Evolutionary conservation across 1,140 invertebrate species (phyloP), one percentile per base, ranked within the genome.

Genomic region (Tetragonula clypearis): DNA sequence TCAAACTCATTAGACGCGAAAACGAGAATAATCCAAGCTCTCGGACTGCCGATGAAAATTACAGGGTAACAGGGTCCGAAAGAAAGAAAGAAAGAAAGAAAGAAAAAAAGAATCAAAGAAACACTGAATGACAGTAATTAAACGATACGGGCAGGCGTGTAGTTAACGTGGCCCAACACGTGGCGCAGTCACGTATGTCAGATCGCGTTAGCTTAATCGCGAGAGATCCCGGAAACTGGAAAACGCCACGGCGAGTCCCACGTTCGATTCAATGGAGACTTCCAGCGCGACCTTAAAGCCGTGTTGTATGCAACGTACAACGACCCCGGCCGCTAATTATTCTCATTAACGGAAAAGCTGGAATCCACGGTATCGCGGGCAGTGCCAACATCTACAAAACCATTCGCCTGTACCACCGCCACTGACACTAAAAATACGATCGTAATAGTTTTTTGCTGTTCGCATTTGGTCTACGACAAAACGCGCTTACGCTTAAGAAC

Each of bases 341-440:
- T 88, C 85, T 89, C 85, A 88, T 91, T 91, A 91, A 89, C 85
- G 89, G 86, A 91, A 91, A 90, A 89, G 83, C 84, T 86, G 88
- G 87, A 87, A 87, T 85, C 83, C 83, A 23, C 66, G 69, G 69
- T 80, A 84, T 84, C 73, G 56, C 77, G 53, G 65, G 60, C 78
- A 85, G 81, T 81, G 78, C 71, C 53, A 65, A 35, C 58, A 85
- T 80, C 75, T 62, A 75, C 74, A 72, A 30, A 30, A 65, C 82
- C 76, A 79, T 84, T 84, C 73, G 41, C 6, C 5, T 41, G 76
- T 65, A 84, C 30, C 30, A 55, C 26, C 82, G 76, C 26, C 12
- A 6, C n/a, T n/a, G 21, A 30, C 9, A 12, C 19, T 60, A 62
- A 60, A 60, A 23, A 79, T 76, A 84, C 77, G 79, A 84, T 84